Percentiles rank a stretch among this genome's conserved stretches.
phyloP scores from a whole-genome alignment of 1,140 invertebrate genomes.

The Asobara japonica region DNA sequence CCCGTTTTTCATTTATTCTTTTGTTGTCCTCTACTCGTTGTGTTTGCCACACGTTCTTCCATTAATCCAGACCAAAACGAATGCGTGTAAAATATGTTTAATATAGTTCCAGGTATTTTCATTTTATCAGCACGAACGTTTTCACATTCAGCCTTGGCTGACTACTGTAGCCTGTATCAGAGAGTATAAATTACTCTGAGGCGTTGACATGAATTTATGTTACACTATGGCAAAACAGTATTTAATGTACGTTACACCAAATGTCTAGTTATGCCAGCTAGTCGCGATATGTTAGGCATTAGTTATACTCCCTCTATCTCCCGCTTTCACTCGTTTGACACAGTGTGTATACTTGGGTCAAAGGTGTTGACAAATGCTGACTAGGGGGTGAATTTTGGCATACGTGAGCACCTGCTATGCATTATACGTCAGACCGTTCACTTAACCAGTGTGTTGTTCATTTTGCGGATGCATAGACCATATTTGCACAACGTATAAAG shows the following conservation, averaged over 20 bases:
- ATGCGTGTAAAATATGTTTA: conserved; percentile 29
- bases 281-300: conserved; percentile 38
- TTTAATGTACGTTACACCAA: conserved; percentile 41
- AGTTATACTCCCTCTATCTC: conserved; percentile 17
- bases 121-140: conserved; percentile 23
- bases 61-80: conserved; percentile 24
- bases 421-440: neutral
- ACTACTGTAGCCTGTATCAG: conserved; percentile 17
- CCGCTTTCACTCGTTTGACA: neutral
- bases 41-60: conserved; percentile 11
- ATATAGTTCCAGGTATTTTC: conserved; percentile 31
- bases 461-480: neutral
- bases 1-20: conserved; percentile 6
- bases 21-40: neutral
- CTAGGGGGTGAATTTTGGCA: neutral
- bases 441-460: neutral
- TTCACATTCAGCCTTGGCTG: neutral
- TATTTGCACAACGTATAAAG: neutral
- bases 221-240: conserved; percentile 36
- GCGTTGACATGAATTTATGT: conserved; percentile 38
- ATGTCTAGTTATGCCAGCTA: conserved; percentile 32
- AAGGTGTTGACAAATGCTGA: conserved; percentile 49
- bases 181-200: conserved; percentile 37
- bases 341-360: neutral
- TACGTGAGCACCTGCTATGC: neutral